These are phyloP conservation scores for Mormyrus proboscirostris DNA, from an alignment of 2,797 vertebrate genomes.

Conservation along the genomic window DNA sequence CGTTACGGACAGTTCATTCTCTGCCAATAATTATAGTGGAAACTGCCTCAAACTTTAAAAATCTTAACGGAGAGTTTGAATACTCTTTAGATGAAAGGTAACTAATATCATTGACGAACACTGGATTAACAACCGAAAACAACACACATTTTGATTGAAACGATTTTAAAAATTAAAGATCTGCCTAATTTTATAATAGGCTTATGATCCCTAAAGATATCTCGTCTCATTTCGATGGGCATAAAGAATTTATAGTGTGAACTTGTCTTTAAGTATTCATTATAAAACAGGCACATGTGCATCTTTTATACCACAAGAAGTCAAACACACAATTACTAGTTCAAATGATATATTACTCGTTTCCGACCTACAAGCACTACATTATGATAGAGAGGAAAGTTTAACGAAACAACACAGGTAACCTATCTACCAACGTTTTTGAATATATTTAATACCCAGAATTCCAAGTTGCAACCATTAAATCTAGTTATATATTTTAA, in stretches of 20 bases:
- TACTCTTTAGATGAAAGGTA: not conserved
- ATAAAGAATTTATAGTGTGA: not conserved
- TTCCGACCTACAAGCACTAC: not conserved
- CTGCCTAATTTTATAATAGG: not conserved
- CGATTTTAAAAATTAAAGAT: not conserved
- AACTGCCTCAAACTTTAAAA: conserved; percentile 4
- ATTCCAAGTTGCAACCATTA: not conserved
- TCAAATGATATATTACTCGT: not conserved
- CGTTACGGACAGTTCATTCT: not conserved
- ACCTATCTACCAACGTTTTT: not conserved
- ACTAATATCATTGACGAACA: not conserved
- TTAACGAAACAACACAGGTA: not conserved
- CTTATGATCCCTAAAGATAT: not conserved
- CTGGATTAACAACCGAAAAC: not conserved
- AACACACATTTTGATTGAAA: not conserved
- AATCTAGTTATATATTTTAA: not conserved
- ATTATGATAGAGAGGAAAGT: not conserved
- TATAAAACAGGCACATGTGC: not conserved
- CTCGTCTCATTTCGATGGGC: not conserved
- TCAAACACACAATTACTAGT: not conserved
- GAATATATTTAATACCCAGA: not conserved
- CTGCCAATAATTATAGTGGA: not conserved
- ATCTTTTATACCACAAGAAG: not conserved
- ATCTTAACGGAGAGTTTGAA: not conserved
- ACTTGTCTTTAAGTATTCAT: not conserved